Evolutionary conservation across 1,140 invertebrate species (phyloP), one percentile per base, ranked within the genome.

Genomic region (Bombus superbus): DNA sequence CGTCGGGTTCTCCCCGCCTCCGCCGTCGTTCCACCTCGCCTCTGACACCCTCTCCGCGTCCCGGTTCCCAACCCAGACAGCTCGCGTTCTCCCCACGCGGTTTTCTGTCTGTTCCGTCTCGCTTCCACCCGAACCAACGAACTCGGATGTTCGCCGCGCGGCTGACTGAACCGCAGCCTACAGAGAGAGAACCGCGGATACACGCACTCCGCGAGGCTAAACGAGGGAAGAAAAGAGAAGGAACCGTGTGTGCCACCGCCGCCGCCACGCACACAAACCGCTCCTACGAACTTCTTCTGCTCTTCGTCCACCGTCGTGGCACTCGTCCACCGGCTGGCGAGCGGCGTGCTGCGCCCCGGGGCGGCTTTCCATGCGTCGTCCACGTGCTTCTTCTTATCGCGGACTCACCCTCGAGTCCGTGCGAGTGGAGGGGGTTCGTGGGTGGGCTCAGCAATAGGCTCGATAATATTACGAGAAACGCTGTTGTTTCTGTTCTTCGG

Each of bases 291-390:
- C 57, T 89, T 88, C 83, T 89, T 88, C 83, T 77, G 82, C 35
- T 81, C 87, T 78, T 88, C 79, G 71, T 77, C 75, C 80, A 85
- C 83, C 69, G 82, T 89, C 73, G 83, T 64, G n/a, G 47, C 87
- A 89, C 88, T 89, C 88, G 88, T 89, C 87, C 87, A 89, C 84
- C 87, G 87, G 84, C 88, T 89, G 88, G 88, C 87, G 88, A 89
- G 75, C 83, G 64, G 87, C 76, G 77, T 59, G 66, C 75, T 86
- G 74, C 76, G 81, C 84, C 81, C 59, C 57, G 69, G 42, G 83
- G 78, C 78, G 80, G 32, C 74, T 78, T 83, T 78, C 82, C 66
- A 78, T 78, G 74, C 77, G 28, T 28, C 68, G 68, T 85, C 53
- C 83, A 85, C 83, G 83, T 85, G 83, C 83, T 85, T 85, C 66